phyloP scores from a whole-genome alignment of 2,888 invertebrate genomes.

The Mechanitis mazaeus region DNA sequence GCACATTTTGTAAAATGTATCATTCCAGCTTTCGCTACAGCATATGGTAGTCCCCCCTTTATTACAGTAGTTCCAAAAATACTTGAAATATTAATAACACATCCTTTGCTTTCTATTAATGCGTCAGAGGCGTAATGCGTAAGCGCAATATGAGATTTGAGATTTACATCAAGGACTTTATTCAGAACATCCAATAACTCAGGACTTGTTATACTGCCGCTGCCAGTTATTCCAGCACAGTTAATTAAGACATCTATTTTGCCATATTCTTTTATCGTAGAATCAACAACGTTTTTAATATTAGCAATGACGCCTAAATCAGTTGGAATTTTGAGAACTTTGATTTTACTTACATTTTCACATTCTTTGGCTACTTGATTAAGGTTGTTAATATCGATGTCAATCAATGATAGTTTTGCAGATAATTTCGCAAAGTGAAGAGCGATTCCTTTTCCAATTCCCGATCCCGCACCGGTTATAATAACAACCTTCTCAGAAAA shows the following conservation, averaged over 20 bases:
- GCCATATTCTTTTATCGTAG: slow-evolving; percentile 4
- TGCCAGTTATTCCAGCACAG: slow-evolving; percentile 8
- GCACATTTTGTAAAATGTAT: slow-evolving; percentile 3
- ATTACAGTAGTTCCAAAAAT: background rate
- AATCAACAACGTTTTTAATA: slow-evolving; percentile 9
- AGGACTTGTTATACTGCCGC: background rate
- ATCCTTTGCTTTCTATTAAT: slow-evolving; percentile 2
- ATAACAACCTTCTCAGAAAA: slow-evolving; percentile 5
- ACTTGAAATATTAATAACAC: slow-evolving; percentile 4
- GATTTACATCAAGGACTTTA: background rate
- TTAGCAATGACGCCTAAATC: slow-evolving; percentile 8
- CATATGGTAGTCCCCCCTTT: background rate
- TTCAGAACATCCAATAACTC: background rate
- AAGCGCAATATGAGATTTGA: background rate
- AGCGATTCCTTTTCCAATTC: slow-evolving; percentile 1
- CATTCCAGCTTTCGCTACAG: slow-evolving; percentile 1
- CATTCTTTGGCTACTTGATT: slow-evolving; percentile 9
- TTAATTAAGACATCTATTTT: slow-evolving; percentile 15
- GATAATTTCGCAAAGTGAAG: slow-evolving; percentile 1
- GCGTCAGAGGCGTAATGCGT: background rate
- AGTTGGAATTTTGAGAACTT: slow-evolving; percentile 7
- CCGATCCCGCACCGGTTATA: slow-evolving; percentile 3
- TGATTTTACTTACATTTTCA: slow-evolving; percentile 5
- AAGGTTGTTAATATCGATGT: background rate
- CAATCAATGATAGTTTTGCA: slow-evolving; percentile 2